phyloP scores from a whole-genome alignment of 2,888 invertebrate species.

The Cephus runcator region DNA sequence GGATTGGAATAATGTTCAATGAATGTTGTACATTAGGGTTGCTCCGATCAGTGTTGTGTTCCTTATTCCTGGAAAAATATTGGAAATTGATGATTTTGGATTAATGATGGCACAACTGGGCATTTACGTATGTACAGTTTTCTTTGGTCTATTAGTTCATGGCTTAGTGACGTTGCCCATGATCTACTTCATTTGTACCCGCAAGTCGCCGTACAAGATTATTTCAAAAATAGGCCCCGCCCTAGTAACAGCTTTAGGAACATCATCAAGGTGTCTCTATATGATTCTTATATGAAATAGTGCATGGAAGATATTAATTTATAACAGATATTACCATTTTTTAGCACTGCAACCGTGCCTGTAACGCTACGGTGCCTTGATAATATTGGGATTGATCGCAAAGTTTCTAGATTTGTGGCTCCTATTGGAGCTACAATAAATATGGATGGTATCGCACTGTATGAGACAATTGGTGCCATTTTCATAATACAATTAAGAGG shows the following conservation, averaged over 20 bases:
- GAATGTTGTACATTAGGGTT: constrained; percentile 70
- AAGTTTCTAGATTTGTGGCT: constrained; percentile 93
- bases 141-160: constrained; percentile 88
- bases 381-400: constrained; percentile 88
- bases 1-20: constrained; percentile 12
- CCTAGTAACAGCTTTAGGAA: constrained; percentile 95
- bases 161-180: constrained; percentile 90
- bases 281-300: neutral
- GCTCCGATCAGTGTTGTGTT: constrained; percentile 90
- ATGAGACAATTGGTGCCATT: constrained; percentile 97
- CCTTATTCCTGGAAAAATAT: constrained; percentile 88
- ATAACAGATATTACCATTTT: constrained; percentile 26
- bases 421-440: constrained; percentile 98
- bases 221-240: constrained; percentile 88
- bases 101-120: constrained; percentile 88
- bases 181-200: constrained; percentile 83
- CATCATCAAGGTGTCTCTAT: constrained; percentile 75
- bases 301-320: constrained; percentile 1
- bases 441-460: constrained; percentile 97
- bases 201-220: constrained; percentile 84
- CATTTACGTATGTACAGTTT: constrained; percentile 90
- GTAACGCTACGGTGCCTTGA: constrained; percentile 94
- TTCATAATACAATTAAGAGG: constrained; percentile 95
- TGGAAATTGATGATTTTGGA: constrained; percentile 87
- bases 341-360: constrained; percentile 93